Evolutionary conservation across 2,797 vertebrate species (phyloP).

Genomic region (Falco biarmicus): DNA sequence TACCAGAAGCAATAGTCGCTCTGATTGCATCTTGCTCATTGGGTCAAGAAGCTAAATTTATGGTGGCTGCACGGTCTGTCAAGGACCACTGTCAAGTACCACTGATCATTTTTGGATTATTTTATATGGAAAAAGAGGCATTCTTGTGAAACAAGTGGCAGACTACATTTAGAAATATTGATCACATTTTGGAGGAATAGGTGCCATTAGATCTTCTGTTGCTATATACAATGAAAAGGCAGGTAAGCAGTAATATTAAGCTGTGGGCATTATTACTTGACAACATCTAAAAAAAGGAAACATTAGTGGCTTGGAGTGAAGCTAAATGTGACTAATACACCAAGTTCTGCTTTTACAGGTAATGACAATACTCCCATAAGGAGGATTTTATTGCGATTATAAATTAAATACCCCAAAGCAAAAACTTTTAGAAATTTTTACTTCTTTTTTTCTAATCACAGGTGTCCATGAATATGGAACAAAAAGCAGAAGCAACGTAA

Average conservation of each 20-base stretch:
- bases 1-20: background rate
- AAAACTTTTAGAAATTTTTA: background rate
- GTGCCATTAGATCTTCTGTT: background rate
- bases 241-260: background rate
- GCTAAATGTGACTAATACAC: background rate
- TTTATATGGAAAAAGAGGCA: background rate
- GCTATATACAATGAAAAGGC: background rate
- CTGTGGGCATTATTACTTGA: background rate
- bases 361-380: background rate
- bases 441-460: background rate
- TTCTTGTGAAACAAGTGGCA: background rate
- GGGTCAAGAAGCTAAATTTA: background rate
- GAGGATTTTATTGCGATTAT: background rate
- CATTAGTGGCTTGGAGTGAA: background rate
- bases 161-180: conserved; percentile 15
- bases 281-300: background rate
- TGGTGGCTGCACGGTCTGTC: background rate
- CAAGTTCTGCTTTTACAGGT: background rate
- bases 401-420: background rate
- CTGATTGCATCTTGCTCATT: background rate
- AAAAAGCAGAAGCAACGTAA: background rate
- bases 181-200: background rate
- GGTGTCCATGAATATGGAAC: background rate
- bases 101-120: background rate
- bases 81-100: background rate